phyloP scores from a whole-genome alignment of 2,113 vertebrate species.

The Callipepla squamata region DNA sequence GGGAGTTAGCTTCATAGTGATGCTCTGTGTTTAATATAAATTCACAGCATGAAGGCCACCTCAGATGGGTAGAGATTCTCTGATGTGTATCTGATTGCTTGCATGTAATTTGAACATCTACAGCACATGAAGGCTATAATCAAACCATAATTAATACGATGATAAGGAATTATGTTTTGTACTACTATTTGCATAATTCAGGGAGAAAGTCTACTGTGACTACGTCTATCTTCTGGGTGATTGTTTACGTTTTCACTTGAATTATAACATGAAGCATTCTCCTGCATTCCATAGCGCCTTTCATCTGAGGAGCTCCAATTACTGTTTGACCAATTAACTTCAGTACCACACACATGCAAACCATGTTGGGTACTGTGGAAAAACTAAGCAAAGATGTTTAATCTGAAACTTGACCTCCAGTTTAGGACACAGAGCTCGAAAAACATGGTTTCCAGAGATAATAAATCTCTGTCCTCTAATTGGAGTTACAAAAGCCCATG shows the following conservation, averaged over 20 bases:
- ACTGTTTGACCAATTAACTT: slow-evolving; percentile 39
- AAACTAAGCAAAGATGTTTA: not conserved
- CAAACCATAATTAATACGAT: slow-evolving; percentile 50
- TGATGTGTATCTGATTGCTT: slow-evolving; percentile 52
- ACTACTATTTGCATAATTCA: slow-evolving; percentile 23
- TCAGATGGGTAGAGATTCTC: slow-evolving; percentile 4
- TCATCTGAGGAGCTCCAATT: slow-evolving; percentile 19
- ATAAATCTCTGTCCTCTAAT: not conserved
- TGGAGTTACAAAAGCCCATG: not conserved
- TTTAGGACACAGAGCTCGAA: slow-evolving; percentile 30
- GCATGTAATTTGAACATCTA: slow-evolving; percentile 35
- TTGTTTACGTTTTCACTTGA: slow-evolving; percentile 40
- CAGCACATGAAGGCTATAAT: slow-evolving; percentile 43
- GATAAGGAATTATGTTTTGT: slow-evolving; percentile 8
- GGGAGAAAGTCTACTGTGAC: slow-evolving; percentile 11
- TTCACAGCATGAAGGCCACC: slow-evolving; percentile 60
- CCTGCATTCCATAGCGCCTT: slow-evolving; percentile 41
- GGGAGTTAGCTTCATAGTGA: slow-evolving; percentile 24
- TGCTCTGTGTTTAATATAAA: slow-evolving; percentile 40
- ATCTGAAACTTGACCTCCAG: slow-evolving; percentile 13
- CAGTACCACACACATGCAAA: slow-evolving; percentile 17
- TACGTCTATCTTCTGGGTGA: not conserved
- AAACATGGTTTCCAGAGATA: not conserved
- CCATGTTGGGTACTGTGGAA: not conserved
- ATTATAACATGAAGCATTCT: slow-evolving; percentile 40